Evolutionary conservation across 2,888 invertebrate genomes (phyloP), one percentile per base, ranked within the genome.

Genomic region (Chrysotoxum bicinctum): DNA sequence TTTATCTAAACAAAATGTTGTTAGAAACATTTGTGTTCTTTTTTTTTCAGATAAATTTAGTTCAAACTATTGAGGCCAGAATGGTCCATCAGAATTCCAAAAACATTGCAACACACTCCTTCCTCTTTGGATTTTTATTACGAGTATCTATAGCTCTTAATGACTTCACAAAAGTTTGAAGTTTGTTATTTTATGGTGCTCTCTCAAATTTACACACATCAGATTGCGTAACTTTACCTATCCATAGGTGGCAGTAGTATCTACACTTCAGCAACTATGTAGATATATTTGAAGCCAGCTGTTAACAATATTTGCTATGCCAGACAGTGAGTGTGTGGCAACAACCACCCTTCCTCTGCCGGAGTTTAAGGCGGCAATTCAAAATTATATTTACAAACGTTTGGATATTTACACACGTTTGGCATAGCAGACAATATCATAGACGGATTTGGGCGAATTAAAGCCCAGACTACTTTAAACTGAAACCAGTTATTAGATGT

Each of bases 201-300:
- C 19, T 45, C 21, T 21, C 37, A 37, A n/a, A 43, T n/a, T 30
- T 69, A 50, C 32, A 50, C 72, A 45, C 56, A 32, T 48, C 6
- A 30, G 23, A 62, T 80, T 80, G 75, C 80, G 75, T 69, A 80
- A 80, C 30, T 8, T 9, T 45, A n/a, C n/a, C n/a, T n/a, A 48
- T 56, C 75, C 60, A 75, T 75, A 80, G 80, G 74, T 80, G 75
- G 74, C 75, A 80, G 75, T 62, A 58, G 70, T 64, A 43, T 40
- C 43, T 26, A n/a, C n/a, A n/a, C 16, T 40, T 6, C 16, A 23
- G 23, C 35, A 35, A 48, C 43, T 14, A n/a, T 10, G 6, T 30
- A 37, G 0, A 14, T 35, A 37, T 8, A 32, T 60, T 37, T 9
- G 30, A 62, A 69, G 75, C 69, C 69, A 60, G 74, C 74, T 80